Conservation (phyloP, 1,140 invertebrate genomes). For the Drosophila ohnishii region DNA sequence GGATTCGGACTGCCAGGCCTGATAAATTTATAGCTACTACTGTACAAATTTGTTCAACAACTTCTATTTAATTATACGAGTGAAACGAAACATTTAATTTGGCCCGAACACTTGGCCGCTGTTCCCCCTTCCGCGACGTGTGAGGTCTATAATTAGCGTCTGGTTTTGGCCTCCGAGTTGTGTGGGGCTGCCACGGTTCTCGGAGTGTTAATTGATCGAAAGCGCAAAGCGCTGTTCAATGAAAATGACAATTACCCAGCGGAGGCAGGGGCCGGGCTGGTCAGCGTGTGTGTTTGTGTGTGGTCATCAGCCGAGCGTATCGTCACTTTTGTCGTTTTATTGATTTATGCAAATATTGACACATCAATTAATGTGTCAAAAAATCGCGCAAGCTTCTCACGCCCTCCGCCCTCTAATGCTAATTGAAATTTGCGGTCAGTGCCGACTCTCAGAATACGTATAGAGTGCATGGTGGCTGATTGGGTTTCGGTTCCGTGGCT, state of each 20-base stretch:
- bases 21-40: slow-evolving; percentile 69
- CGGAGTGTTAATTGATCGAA: slow-evolving; percentile 58
- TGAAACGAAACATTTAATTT: slow-evolving; percentile 60
- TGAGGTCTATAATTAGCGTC: slow-evolving; percentile 63
- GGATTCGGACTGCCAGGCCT: slow-evolving; percentile 41
- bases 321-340: slow-evolving; percentile 34
- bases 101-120: slow-evolving; percentile 13
- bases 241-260: slow-evolving; percentile 18
- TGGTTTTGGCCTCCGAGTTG: slow-evolving; percentile 34
- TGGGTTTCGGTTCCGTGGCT: slow-evolving; percentile 39
- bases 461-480: slow-evolving; percentile 33
- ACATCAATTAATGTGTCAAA: slow-evolving; percentile 69
- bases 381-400: slow-evolving; percentile 29
- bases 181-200: slow-evolving; percentile 20
- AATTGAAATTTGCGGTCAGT: slow-evolving; percentile 71
- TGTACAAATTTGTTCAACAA: slow-evolving; percentile 76
- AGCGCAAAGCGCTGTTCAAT: slow-evolving; percentile 26
- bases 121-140: slow-evolving; percentile 7
- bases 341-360: slow-evolving; percentile 69
- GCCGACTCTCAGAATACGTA: not conserved
- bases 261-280: not conserved
- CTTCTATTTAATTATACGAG: slow-evolving; percentile 72
- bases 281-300: not conserved
- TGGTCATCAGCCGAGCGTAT: slow-evolving; percentile 13
- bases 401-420: slow-evolving; percentile 42